A percentile compares a stretch with the other conserved stretches of the same genome.
These are phyloP conservation scores for Sitophilus oryzae DNA, from an alignment of 1,140 invertebrate species.

Conservation along the genomic window DNA sequence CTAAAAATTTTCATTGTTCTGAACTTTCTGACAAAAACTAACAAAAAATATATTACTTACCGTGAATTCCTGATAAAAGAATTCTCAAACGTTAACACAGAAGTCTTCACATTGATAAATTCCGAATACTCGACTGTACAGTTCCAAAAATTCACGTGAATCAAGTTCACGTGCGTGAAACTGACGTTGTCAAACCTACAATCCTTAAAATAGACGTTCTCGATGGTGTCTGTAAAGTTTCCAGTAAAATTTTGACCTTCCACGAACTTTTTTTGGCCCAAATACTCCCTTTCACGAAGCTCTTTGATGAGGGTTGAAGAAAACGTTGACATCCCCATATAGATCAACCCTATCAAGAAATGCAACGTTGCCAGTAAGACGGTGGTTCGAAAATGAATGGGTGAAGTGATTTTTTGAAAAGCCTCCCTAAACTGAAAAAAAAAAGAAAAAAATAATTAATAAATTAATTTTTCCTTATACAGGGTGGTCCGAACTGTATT, in stretches of 20 bases:
- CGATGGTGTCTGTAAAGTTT: constrained; percentile 44
- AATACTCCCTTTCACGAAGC: constrained; percentile 42
- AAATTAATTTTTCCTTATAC: too few species aligned
- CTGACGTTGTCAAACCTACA: constrained; percentile 40
- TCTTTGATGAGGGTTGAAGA: constrained; percentile 33
- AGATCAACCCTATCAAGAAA: constrained; percentile 36
- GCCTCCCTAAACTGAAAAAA: constrained; percentile 32
- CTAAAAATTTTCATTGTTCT: too few species aligned
- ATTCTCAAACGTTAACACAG: constrained; percentile 50
- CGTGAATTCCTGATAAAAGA: constrained; percentile 47
- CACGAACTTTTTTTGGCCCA: constrained; percentile 36
- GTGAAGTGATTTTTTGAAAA: constrained; percentile 31
- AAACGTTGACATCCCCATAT: constrained; percentile 38
- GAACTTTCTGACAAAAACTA: too few species aligned
- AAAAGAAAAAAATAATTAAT: too few species aligned
- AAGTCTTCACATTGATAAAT: constrained; percentile 50
- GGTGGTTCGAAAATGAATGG: constrained; percentile 44
- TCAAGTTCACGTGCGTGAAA: constrained; percentile 50
- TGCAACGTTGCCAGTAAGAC: constrained; percentile 41
- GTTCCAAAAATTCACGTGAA: constrained; percentile 51
- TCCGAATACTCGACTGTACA: constrained; percentile 49
- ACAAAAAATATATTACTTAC: constrained; percentile 33
- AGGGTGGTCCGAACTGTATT: too few species aligned
- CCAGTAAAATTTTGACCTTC: constrained; percentile 31
- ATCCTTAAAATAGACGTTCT: constrained; percentile 47